Conservation (phyloP, 2,888 invertebrate genomes). For the Andrena flavipes region DNA sequence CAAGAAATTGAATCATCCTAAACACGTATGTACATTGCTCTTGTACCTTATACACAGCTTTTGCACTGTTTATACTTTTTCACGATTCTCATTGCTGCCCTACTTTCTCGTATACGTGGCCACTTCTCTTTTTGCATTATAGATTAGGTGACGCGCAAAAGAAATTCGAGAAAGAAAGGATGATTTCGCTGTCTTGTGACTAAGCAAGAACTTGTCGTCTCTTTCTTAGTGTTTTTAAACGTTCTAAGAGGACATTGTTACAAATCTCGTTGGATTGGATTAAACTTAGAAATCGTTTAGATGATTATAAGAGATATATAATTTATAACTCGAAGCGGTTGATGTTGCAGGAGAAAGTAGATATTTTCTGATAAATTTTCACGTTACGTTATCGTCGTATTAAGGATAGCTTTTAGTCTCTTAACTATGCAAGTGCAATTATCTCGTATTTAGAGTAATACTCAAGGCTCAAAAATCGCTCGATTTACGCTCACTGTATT, state of each 20-base stretch:
- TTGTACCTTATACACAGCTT: conserved; percentile 31
- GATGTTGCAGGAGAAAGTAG: conserved; percentile 4
- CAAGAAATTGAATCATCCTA: background rate
- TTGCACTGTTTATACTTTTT: conserved; percentile 16
- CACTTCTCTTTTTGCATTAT: background rate
- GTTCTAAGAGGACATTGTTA: background rate
- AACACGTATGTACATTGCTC: background rate
- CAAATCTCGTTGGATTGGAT: conserved; percentile 1
- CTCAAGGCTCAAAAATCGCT: conserved; percentile 3
- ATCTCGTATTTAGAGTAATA: background rate
- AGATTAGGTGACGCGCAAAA: background rate
- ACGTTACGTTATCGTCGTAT: conserved; percentile 24
- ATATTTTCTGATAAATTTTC: conserved; percentile 43
- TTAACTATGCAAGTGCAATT: conserved; percentile 34
- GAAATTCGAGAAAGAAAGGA: background rate
- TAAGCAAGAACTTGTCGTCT: background rate
- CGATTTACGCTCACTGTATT: background rate
- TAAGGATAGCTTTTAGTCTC: conserved; percentile 26
- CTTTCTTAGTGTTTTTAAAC: background rate
- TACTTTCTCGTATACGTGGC: background rate
- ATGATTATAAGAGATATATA: background rate
- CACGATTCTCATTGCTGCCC: conserved; percentile 18
- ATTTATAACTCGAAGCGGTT: background rate
- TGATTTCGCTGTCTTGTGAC: background rate
- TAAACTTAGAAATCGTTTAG: background rate